Conservation (phyloP, 2,113 vertebrate species). For the Eurystomus gularis region DNA sequence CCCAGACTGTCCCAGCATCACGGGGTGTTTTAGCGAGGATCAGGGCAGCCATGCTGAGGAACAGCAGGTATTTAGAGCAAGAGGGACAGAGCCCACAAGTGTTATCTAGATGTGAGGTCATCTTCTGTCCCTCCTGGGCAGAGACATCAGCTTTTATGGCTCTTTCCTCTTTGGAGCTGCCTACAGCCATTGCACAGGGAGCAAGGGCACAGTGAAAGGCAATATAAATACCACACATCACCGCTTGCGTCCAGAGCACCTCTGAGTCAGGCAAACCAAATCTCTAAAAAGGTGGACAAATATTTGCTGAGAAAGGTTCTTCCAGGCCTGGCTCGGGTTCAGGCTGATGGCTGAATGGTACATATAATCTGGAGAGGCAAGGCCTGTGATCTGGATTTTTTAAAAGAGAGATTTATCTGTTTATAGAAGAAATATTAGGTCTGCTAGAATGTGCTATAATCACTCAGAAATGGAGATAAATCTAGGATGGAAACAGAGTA, state of each 20-base stretch:
- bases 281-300: slow-evolving; percentile 33
- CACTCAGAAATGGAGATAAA: background rate
- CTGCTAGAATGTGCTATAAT: background rate
- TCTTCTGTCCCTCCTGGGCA: background rate
- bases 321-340: slow-evolving; percentile 2
- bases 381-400: background rate
- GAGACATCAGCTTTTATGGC: background rate
- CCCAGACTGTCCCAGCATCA: slow-evolving; percentile 26
- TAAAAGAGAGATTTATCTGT: background rate
- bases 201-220: background rate
- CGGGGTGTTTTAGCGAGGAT: background rate
- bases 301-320: slow-evolving; percentile 30
- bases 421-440: background rate
- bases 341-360: slow-evolving; percentile 3
- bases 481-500: background rate
- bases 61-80: slow-evolving; percentile 65
- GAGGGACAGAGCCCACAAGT: slow-evolving; percentile 71
- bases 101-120: slow-evolving; percentile 73
- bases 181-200: background rate
- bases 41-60: background rate
- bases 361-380: background rate
- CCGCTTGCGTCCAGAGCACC: background rate
- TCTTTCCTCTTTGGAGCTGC: background rate
- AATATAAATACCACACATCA: slow-evolving; percentile 22
- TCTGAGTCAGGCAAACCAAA: slow-evolving; percentile 33